Percentiles rank a stretch among this genome's conserved stretches.
phyloP scores from a whole-genome alignment of 2,113 vertebrate genomes.

The Pycnonotus jocosus region DNA sequence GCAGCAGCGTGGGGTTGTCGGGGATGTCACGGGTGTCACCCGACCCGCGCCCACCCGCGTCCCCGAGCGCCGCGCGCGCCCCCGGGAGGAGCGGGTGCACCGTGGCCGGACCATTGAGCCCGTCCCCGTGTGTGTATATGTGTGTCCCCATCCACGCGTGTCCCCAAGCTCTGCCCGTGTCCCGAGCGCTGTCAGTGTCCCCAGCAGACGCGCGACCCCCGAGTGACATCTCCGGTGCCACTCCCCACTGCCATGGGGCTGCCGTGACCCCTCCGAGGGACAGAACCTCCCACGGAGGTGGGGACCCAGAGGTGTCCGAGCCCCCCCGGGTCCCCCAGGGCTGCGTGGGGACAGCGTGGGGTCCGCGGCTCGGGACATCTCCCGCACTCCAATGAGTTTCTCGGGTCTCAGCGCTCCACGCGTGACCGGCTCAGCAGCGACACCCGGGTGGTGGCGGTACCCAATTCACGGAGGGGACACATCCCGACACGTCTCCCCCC shows the following conservation, averaged over 20 bases:
- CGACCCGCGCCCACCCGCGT: no score
- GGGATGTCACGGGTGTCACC: background rate
- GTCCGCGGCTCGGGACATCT: rapidly evolving
- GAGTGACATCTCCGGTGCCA: background rate
- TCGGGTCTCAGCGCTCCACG: background rate
- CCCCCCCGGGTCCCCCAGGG: rapidly evolving
- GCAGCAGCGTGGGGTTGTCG: background rate
- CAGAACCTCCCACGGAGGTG: background rate
- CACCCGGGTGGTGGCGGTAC: background rate
- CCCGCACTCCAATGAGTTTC: rapidly evolving
- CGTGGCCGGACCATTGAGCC: rapidly evolving
- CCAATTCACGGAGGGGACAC: background rate
- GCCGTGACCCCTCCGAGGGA: background rate
- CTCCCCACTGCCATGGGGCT: rapidly evolving
- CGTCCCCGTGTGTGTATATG: no score
- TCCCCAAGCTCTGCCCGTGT: background rate
- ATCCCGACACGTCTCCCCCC: background rate
- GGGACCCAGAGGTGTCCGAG: background rate
- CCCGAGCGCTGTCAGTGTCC: background rate
- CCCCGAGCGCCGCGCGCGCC: background rate
- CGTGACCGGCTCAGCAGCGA: background rate
- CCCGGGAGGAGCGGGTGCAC: background rate
- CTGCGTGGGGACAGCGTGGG: background rate
- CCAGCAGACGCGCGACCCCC: background rate
- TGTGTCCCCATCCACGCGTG: background rate